phyloP scores from a whole-genome alignment of 1,140 invertebrate genomes.

The Papilio xuthus region DNA sequence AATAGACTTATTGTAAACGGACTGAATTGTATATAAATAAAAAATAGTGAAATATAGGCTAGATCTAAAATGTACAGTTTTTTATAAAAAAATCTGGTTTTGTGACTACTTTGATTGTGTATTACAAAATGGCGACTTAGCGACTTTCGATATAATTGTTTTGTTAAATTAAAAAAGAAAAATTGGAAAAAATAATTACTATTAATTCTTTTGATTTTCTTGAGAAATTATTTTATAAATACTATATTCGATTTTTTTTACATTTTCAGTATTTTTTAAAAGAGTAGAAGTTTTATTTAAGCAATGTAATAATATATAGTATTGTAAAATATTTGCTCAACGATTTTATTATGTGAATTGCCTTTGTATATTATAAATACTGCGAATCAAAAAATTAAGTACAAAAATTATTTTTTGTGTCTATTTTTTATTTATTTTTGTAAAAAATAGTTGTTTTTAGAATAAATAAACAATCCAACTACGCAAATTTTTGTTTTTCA shows the following conservation, averaged over 20 bases:
- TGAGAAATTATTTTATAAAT: conserved; percentile 23
- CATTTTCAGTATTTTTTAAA: not conserved
- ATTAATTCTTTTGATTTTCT: not conserved
- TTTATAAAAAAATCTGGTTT: conserved; percentile 4
- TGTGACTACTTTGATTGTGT: not conserved
- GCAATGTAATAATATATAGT: conserved; percentile 10
- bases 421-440: not conserved
- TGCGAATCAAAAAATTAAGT: not conserved
- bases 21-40: conserved; percentile 56
- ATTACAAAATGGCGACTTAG: not conserved
- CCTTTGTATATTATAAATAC: not conserved
- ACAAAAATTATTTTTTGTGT: not conserved
- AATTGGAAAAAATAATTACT: not conserved
- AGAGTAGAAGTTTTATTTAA: conserved; percentile 18
- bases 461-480: no score
- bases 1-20: conserved; percentile 51
- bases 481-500: no score
- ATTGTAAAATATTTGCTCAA: conserved; percentile 39
- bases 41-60: conserved; percentile 54
- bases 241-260: not conserved
- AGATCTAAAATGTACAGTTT: conserved; percentile 44
- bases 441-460: no score
- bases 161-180: not conserved
- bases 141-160: not conserved
- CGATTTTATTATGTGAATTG: not conserved